These are phyloP conservation scores for Ophiodon elongatus DNA, from an alignment of 2,113 vertebrate genomes.

Conservation along the genomic window DNA sequence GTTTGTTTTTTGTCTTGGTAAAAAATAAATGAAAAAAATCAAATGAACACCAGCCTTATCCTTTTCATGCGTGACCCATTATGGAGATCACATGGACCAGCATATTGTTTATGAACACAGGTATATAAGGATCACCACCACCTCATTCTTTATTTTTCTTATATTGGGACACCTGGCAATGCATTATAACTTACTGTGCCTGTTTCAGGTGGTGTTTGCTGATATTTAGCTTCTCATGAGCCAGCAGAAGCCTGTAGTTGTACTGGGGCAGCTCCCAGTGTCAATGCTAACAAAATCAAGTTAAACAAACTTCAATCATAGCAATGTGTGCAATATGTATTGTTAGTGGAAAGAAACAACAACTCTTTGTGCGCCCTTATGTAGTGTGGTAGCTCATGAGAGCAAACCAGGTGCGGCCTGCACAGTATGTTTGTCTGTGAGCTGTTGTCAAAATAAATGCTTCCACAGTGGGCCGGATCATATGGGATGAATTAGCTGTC, in stretches of 20 bases:
- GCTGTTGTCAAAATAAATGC: constrained; percentile 42
- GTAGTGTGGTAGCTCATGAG: background rate
- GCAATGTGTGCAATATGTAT: background rate
- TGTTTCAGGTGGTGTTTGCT: background rate
- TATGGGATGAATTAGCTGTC: constrained; percentile 44
- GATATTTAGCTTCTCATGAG: background rate
- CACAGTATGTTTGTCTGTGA: constrained; percentile 13
- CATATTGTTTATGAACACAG: background rate
- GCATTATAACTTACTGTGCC: background rate
- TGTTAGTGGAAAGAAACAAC: background rate
- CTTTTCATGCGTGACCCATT: too few relatives aligned
- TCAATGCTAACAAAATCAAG: background rate
- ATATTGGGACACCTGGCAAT: background rate
- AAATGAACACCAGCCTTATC: too few relatives aligned
- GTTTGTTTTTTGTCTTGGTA: too few relatives aligned
- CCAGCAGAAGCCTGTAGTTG: background rate
- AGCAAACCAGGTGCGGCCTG: constrained; percentile 22
- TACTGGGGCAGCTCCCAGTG: background rate
- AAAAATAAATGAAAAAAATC: too few relatives aligned
- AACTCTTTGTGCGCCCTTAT: background rate
- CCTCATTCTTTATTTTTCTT: background rate
- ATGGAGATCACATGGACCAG: too few relatives aligned
- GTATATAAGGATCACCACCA: background rate
- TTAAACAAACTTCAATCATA: background rate
- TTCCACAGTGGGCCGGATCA: constrained; percentile 22